Evolutionary conservation across 2,888 invertebrate species (phyloP), one percentile per base, ranked within the genome.

Genomic region (Polia nebulosa): DNA sequence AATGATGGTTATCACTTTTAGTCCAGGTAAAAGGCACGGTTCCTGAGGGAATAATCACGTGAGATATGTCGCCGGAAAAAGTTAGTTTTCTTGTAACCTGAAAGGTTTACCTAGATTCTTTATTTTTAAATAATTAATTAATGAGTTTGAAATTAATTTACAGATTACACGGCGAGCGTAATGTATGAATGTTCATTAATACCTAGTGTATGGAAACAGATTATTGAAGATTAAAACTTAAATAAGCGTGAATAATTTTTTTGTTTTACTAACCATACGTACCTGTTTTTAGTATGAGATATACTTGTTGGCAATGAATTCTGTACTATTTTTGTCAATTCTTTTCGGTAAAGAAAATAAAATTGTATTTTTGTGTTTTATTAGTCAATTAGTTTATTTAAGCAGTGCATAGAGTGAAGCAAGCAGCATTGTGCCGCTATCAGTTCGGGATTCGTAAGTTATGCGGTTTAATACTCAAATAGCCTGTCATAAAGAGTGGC

Each of bases 121-220:
- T n/a, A n/a, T n/a, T n/a, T 9, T 3, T 9, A 36, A 56, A 8
- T 22, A n/a, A 32, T 1, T 17, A 39, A 64, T 64, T 55, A 22
- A 51, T 27, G 34, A 32, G 17, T 32, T 57, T 27, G 9, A 36
- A 41, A 69, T 52, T 55, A 78, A 83, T 85, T 76, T 67, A 47
- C 87, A 90, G 88, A 88, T 85, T 89, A 76, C 61, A 81, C 67
- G 51, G 71, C 79, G 51, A 86, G 78, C 9, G 76, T 71, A 13
- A 70, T 72, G 55, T 78, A 78, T 41, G 72, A 69, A 51, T 88
- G 87, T 65, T 20, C 17, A 59, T n/a, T 71, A 83, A 64, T 36
- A 53, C 9, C 52, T 11, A 56, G 36, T 51, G 52, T 65, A 13
- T 57, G 59, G 49, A 70, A 47, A 55, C 57, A 72, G 47, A 22